phyloP scores from a whole-genome alignment of 2,113 vertebrate genomes.

The Sinocyclocheilus anophthalmus region DNA sequence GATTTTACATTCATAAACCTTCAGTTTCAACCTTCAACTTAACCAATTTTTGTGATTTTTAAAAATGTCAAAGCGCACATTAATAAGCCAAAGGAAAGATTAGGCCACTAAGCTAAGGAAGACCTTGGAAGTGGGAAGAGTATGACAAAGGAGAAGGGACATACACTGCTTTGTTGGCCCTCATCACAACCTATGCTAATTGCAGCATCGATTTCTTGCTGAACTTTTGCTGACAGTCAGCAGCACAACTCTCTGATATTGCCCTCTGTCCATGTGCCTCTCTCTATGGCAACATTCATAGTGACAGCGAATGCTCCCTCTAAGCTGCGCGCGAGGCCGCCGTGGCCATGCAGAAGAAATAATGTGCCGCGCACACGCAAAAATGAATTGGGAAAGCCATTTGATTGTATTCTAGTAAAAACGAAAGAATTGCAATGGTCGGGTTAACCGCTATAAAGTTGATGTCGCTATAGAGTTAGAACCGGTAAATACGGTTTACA shows the following conservation, averaged over 20 bases:
- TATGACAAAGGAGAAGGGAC: background rate
- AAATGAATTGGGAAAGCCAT: too few relatives aligned
- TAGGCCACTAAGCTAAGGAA: background rate
- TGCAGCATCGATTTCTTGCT: slow-evolving; percentile 61
- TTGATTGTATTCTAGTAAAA: too few relatives aligned
- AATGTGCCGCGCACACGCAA: too few relatives aligned
- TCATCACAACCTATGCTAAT: slow-evolving; percentile 37
- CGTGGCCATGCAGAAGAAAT: too few relatives aligned
- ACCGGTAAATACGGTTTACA: too few relatives aligned
- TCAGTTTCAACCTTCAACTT: too few relatives aligned
- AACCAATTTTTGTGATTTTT: background rate
- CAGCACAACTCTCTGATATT: slow-evolving; percentile 63
- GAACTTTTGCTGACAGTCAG: slow-evolving; percentile 64
- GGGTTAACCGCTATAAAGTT: too few relatives aligned
- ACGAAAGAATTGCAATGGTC: too few relatives aligned
- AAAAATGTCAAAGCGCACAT: background rate
- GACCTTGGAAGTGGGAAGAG: background rate
- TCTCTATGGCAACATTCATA: slow-evolving; percentile 29
- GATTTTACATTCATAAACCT: too few relatives aligned
- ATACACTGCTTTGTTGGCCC: background rate
- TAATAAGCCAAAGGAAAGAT: background rate
- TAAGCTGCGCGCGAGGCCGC: too few relatives aligned
- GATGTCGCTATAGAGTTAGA: too few relatives aligned
- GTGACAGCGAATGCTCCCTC: background rate
- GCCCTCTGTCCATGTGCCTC: slow-evolving; percentile 23